Conservation (phyloP, 2,888 invertebrate species). For the Monopis laevigella region DNA sequence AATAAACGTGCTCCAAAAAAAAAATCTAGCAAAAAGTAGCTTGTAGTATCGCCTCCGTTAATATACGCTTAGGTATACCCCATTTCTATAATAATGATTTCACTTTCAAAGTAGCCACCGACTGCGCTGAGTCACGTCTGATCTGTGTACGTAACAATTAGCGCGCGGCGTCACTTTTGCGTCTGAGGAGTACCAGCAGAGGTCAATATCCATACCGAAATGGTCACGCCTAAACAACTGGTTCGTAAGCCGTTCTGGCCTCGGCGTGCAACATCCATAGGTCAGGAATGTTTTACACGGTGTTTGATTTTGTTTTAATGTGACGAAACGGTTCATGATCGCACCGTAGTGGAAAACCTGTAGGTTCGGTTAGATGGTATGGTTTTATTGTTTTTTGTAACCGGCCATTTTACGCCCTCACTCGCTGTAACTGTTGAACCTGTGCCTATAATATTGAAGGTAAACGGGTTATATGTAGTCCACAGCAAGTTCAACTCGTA, state of each 20-base stretch:
- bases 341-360: no score
- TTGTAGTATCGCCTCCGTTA: no score
- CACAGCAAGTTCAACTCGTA: no score
- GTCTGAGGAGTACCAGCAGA: slow-evolving; percentile 51
- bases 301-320: slow-evolving; percentile 11
- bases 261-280: slow-evolving; percentile 46
- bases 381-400: no score
- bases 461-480: no score
- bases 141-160: slow-evolving; percentile 55
- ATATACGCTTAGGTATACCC: neutral
- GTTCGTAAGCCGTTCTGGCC: slow-evolving; percentile 62
- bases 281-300: slow-evolving; percentile 11
- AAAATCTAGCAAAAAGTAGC: no score
- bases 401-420: no score
- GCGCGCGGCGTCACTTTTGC: slow-evolving; percentile 51
- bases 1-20: no score
- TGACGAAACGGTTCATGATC: no score
- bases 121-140: slow-evolving; percentile 48
- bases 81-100: slow-evolving; percentile 18
- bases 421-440: no score
- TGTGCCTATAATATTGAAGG: no score
- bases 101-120: slow-evolving; percentile 40
- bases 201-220: slow-evolving; percentile 67
- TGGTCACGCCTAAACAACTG: slow-evolving; percentile 68
- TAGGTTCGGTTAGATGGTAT: no score